Conservation (phyloP, 2,797 vertebrate species). For the Chloroceryle amazona region DNA sequence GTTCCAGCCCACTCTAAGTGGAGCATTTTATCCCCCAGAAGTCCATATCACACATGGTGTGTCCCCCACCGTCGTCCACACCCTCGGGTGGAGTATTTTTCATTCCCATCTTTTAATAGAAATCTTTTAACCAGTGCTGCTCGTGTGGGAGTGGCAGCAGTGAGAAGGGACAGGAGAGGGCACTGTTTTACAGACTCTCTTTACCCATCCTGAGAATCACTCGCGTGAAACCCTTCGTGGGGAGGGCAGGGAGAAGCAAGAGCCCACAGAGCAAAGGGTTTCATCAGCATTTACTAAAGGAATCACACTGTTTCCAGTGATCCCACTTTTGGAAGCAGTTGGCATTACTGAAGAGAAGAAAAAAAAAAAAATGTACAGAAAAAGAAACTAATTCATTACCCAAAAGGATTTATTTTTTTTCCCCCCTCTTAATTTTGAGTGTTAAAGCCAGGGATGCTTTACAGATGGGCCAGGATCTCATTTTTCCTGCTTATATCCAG, state of each 20-base stretch:
- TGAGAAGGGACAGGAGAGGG: constrained; percentile 32
- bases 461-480: neutral
- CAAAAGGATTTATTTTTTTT: neutral
- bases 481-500: neutral
- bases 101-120: neutral
- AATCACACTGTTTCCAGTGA: neutral
- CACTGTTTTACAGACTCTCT: neutral
- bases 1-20: neutral
- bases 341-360: neutral
- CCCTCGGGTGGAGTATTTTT: neutral
- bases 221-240: neutral
- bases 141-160: neutral
- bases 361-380: neutral
- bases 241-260: neutral
- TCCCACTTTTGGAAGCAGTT: neutral
- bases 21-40: neutral
- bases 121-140: neutral
- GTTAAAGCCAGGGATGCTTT: neutral
- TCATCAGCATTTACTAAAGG: constrained; percentile 27
- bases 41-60: fast-evolving
- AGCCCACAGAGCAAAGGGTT: neutral
- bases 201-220: neutral
- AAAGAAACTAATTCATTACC: neutral
- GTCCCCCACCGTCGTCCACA: neutral
- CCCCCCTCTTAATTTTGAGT: neutral